Evolutionary conservation across 1,140 invertebrate genomes (phyloP), one percentile per base, ranked within the genome.

Genomic region (Apis florea): DNA sequence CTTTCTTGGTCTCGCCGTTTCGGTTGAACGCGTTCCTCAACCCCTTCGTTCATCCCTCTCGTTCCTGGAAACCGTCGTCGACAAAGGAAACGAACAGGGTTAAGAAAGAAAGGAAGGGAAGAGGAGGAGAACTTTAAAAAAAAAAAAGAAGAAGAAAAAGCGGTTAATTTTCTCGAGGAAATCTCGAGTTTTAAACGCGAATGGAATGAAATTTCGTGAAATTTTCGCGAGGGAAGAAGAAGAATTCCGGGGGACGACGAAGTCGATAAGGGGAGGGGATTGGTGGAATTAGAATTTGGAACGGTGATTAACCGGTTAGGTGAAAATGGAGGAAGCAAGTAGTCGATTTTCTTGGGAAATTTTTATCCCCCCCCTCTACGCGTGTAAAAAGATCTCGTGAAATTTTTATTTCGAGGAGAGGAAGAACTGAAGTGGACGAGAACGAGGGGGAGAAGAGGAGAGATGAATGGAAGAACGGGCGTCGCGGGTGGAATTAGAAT

Each of bases 141-240:
- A 17, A 19, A n/a, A 53, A 15, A 58, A 19, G 26, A 40, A 13
- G 70, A 21, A 17, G 47, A 4, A 53, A 61, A 53, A 17, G 26
- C 6, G 51, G 63, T 19, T 56, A 51, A 54, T 73, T 80, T 58
- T 67, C 71, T 31, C 9, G 21, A n/a, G 56, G 31, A 51, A 47
- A 77, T 84, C 61, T 79, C 49, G 40, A 76, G 31, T 40, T 40
- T 40, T 6, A 40, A 40, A 40, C 0, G 26, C 26, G 9, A 26
- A 40, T 10, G 12, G 21, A 51, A 77, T 84, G 85, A n/a, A n/a
- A 84, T 87, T 76, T 78, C 54, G 9, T 63, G 64, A 63, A 84
- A 81, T 83, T 70, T 85, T 76, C 51, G 66, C 76, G 24, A n/a
- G 24, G 63, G 58, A 68, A 19, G 53, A 68, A 53, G 15, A 70